Evolutionary conservation across 2,113 vertebrate species (phyloP).

Genomic region (Urocitellus parryii): DNA sequence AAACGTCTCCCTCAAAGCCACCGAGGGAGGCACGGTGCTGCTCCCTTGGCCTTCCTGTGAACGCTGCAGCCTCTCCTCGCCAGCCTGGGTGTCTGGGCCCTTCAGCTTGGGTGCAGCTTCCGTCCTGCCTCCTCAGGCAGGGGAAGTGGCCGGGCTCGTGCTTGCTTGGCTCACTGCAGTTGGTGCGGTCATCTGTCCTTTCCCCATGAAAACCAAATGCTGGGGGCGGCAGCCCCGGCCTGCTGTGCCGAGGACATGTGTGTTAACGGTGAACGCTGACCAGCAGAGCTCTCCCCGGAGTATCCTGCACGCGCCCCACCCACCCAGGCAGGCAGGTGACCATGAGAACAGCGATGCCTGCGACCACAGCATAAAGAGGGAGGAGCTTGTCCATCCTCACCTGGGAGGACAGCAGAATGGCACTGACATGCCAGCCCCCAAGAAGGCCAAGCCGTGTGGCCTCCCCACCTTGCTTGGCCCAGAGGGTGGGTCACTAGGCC

Average conservation of each 20-base stretch:
- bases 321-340: background rate
- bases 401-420: accelerated
- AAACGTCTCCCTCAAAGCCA: background rate
- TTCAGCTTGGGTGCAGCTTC: too few relatives aligned
- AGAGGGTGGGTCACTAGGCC: accelerated
- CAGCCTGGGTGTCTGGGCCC: accelerated
- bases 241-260: accelerated
- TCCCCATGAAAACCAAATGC: accelerated
- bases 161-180: too few relatives aligned
- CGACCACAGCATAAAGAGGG: accelerated
- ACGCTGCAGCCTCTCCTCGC: accelerated
- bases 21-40: too few relatives aligned
- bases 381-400: accelerated
- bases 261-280: background rate
- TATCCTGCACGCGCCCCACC: too few relatives aligned
- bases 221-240: too few relatives aligned
- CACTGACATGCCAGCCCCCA: background rate
- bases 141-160: too few relatives aligned
- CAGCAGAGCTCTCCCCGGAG: too few relatives aligned
- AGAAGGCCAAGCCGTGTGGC: accelerated
- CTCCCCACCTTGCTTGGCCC: background rate
- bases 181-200: accelerated
- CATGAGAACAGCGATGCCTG: background rate
- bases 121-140: background rate
- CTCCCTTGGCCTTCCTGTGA: background rate